Evolutionary conservation across 2,113 vertebrate genomes (phyloP), one percentile per base, ranked within the genome.

Genomic region (Clupea harengus): DNA sequence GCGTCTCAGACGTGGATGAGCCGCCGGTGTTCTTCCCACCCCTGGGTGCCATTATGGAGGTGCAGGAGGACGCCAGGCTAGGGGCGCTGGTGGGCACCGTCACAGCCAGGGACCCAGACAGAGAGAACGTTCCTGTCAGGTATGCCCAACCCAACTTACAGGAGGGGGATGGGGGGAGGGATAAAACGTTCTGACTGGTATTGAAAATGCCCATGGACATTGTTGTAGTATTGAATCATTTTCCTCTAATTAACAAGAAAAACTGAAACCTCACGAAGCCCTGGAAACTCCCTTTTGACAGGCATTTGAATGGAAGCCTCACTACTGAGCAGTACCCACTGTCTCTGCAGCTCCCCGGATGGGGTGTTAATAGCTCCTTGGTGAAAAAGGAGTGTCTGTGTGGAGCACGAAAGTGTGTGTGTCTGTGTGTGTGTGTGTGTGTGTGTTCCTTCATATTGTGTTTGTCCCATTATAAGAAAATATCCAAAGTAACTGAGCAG

Each of bases 51-150:
- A 90, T 96, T 88, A 95, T 99, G 96, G 97, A 99, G 90, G 98
- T 99, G 85, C 97, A 97, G 91, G 98, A 99, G 89, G 98, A 99
- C 0, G 96, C 96, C 0, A 95, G 94, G 3, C 89, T 98, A 15
- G 98, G 98, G 82, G 96, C 97, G 0, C 84, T 97, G 8, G 97
- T 99, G 88, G 97, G 97, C 20, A 90, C 95, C 13, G 95, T 99
- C 91, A 96, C 96, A 0, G 98, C 98, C n/a, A 95, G 94, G 83
- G 98, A 99, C 93, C 98, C 98, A 0, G 98, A 99, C 90, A 93
- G 94, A 81, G 96, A 96, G 0, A 97, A 97, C 86, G 96, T 95
- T 85, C 97, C 97, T 4, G 92, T 99, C 89, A 97, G 98, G 98
- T 99, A 96, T 45, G 86, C 45, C 7, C n/a, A 78, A 6, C 13